Base-by-base conservation (phyloP, 2,797 vertebrate species). In the Pogonophryne albipinna region DNA sequence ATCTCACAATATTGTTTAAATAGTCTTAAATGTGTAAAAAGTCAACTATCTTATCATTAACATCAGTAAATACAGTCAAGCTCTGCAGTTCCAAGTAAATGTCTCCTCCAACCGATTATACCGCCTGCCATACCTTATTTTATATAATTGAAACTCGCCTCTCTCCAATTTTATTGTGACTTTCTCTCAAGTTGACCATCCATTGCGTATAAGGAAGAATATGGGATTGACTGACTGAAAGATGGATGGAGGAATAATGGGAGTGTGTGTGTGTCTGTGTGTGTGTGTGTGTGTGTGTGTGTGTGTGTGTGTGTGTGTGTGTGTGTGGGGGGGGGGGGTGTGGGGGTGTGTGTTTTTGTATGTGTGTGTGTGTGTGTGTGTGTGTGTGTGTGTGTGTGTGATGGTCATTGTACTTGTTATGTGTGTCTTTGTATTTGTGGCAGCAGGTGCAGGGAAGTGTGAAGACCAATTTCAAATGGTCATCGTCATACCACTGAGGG, bases 381-480 rank as follows among this genome's bases (percentile, higher is more conserved):
- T 13, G 49, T 27, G 66, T 56, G 15, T 20, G 61, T 42, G 4
- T 58, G 70, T 20, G 57, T 38, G 14, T 56, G 15, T 4, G 19
- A n/a, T n/a, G 49, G 57, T 42, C 17, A 51, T 27, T 45, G 38
- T 42, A 57, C 45, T 71, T 50, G 6, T 19, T 68, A 49, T 20
- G 46, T n/a, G 53, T 17, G 56, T 59, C 44, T 70, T 65, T 71
- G 45, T 69, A 59, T 53, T 44, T 68, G 53, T 73, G 56, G 67
- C 62, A 75, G 65, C 34, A 80, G 47, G 70, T 59, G 74, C 83
- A 89, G 53, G 68, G 74, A 84, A 85, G 87, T 91, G 87, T 91
- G 86, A 93, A 91, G 92, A 87, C 80, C 88, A 89, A 91, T 93
- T 92, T 89, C 74, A 87, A 84, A 85, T 86, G 79, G 89, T 85